Evolutionary conservation across 2,888 invertebrate species (phyloP).

Genomic region (Papilio gigon): DNA sequence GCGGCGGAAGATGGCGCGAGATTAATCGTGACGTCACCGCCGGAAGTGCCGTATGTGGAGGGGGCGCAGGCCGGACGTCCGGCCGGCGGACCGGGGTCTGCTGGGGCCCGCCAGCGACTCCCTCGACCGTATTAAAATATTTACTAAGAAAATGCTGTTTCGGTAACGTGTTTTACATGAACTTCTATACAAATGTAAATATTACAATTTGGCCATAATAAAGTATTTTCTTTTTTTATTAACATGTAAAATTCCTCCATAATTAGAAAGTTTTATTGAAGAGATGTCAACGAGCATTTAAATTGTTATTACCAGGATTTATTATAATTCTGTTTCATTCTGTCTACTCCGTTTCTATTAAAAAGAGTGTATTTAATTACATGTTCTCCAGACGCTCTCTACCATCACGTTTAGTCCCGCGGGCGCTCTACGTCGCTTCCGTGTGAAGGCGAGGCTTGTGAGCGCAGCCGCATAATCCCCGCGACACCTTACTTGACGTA

Average conservation of each 20-base stretch:
- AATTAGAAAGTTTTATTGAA: no score
- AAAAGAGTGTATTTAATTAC: background rate
- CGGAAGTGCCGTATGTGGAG: slow-evolving; percentile 48
- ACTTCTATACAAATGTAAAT: background rate
- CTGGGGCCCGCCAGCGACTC: slow-evolving; percentile 6
- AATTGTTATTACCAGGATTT: background rate
- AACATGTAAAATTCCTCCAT: no score
- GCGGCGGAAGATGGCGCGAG: slow-evolving; percentile 60
- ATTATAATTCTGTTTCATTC: background rate
- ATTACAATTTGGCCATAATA: background rate
- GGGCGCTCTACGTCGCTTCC: background rate
- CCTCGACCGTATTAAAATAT: slow-evolving; percentile 34
- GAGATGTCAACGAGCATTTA: background rate
- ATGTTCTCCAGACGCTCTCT: background rate
- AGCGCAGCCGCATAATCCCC: slow-evolving; percentile 23
- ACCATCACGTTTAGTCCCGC: slow-evolving; percentile 1
- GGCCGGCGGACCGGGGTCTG: slow-evolving; percentile 52
- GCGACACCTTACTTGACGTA: slow-evolving; percentile 22
- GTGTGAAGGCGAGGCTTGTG: slow-evolving; percentile 1
- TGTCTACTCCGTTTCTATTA: background rate
- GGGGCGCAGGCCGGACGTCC: slow-evolving; percentile 63
- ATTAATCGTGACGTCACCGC: slow-evolving; percentile 65
- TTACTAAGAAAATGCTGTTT: slow-evolving; percentile 27
- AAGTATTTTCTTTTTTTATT: no score
- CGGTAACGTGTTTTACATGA: slow-evolving; percentile 11